Conservation (phyloP, 2,113 vertebrate species). For the Hypocryptadius cinnamomeus region DNA sequence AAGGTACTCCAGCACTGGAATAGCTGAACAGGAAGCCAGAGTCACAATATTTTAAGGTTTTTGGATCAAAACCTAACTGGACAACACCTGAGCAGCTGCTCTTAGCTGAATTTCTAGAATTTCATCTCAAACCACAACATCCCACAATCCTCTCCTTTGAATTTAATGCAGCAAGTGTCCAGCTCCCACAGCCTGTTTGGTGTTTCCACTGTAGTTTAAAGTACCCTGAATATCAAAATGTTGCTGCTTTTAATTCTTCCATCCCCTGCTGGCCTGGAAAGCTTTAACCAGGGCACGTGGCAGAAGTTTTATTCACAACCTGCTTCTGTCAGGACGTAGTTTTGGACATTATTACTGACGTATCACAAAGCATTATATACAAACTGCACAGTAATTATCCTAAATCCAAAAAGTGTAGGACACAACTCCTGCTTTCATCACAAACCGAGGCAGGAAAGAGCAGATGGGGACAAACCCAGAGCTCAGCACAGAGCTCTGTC, state of each 20-base stretch:
- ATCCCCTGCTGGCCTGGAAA: background rate
- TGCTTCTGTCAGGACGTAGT: fast-evolving
- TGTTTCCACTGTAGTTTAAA: background rate
- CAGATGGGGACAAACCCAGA: background rate
- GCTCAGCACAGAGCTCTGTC: background rate
- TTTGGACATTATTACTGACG: background rate
- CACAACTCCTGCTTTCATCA: background rate
- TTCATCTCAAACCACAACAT: background rate
- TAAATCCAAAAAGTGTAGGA: fast-evolving
- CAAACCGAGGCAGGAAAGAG: background rate
- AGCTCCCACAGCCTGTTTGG: background rate
- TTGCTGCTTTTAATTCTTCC: background rate
- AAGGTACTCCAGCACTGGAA: background rate
- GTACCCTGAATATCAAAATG: fast-evolving
- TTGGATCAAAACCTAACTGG: background rate
- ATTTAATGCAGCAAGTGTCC: background rate
- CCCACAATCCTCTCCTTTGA: fast-evolving
- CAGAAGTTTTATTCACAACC: background rate
- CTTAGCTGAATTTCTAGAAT: background rate
- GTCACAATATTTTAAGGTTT: fast-evolving
- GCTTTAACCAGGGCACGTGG: fast-evolving
- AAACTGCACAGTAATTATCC: fast-evolving
- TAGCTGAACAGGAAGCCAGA: background rate
- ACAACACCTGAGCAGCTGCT: background rate
- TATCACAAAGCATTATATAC: fast-evolving